These are phyloP conservation scores for Parotia lawesii DNA, from an alignment of 2,113 vertebrate species.

Conservation along the genomic window DNA sequence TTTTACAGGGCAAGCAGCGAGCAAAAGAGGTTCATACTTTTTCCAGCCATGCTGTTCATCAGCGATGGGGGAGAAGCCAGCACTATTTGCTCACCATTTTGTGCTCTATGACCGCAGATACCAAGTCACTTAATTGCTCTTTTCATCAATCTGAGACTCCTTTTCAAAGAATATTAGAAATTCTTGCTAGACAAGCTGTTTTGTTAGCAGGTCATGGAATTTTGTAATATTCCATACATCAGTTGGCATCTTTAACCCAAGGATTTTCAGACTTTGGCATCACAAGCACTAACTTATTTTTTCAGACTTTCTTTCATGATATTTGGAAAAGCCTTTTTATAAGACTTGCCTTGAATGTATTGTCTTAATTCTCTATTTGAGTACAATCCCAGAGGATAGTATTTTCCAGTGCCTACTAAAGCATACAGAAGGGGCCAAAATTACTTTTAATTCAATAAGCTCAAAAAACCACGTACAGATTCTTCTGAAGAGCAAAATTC, in stretches of 20 bases:
- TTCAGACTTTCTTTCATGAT: not conserved
- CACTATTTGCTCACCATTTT: not conserved
- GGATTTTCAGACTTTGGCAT: constrained; percentile 1
- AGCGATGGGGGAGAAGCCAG: not conserved
- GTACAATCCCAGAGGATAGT: not conserved
- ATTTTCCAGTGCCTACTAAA: not conserved
- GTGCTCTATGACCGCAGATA: not conserved
- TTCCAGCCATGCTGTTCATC: not conserved
- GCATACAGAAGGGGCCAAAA: not conserved
- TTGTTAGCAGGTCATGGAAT: not conserved
- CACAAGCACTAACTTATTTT: not conserved
- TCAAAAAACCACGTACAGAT: not conserved
- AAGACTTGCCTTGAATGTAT: not conserved
- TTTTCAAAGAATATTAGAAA: not conserved
- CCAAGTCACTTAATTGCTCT: not conserved
- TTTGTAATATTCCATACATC: not conserved
- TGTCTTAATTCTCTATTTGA: constrained; percentile 23
- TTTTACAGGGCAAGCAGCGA: not conserved
- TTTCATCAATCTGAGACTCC: not conserved
- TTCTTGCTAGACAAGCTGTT: not conserved
- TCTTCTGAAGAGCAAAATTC: not conserved
- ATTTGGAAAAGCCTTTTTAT: constrained; percentile 15
- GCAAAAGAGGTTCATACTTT: not conserved
- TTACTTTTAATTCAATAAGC: not conserved
- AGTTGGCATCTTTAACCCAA: not conserved